Evolutionary conservation across 2,797 vertebrate genomes (phyloP), one percentile per base, ranked within the genome.

Genomic region (Labroides dimidiatus): DNA sequence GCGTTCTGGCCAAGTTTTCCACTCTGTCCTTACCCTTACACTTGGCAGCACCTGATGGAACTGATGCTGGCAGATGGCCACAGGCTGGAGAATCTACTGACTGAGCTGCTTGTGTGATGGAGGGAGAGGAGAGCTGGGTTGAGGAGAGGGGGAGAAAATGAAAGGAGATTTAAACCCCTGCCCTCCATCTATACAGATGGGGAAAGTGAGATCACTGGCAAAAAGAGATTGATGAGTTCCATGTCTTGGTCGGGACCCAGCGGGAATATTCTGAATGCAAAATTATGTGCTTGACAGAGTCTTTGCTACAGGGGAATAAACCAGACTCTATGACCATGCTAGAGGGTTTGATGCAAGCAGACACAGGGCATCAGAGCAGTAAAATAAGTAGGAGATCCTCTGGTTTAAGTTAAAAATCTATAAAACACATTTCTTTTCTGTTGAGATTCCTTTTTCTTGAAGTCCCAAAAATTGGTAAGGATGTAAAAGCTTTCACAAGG

Each of bases 181-280:
- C 43, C 72, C 59, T 69, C 57, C 69, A 77, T 82, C 72, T 60
- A 64, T 80, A 24, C 11, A 53, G 62, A 78, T 64, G 49, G 55
- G 49, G 21, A 84, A 75, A 78, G 76, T 85, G 66, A 77, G 63
- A 77, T 87, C 75, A 66, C 73, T 65, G 56, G 69, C 20, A 45
- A 81, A 77, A 67, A 78, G 68, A 80, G 73, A 85, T 75, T 56
- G 75, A 88, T 80, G 80, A 82, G 78, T 55, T 75, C 48, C 53
- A 50, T 37, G 61, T 68, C 61, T 77, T 54, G 30, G 75, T 79
- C 49, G 64, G 68, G 59, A 78, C 74, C 74, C 56, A 66, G 42
- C 0, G 6, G 79, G 72, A 64, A 73, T 79, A 86, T 70, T 69
- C 49, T 56, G 75, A 78, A 82, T 69, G 80, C 51, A 83, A 70